Evolutionary conservation across 2,797 vertebrate genomes (phyloP), one percentile per base, ranked within the genome.

Genomic region (Etheostoma nigrum): DNA sequence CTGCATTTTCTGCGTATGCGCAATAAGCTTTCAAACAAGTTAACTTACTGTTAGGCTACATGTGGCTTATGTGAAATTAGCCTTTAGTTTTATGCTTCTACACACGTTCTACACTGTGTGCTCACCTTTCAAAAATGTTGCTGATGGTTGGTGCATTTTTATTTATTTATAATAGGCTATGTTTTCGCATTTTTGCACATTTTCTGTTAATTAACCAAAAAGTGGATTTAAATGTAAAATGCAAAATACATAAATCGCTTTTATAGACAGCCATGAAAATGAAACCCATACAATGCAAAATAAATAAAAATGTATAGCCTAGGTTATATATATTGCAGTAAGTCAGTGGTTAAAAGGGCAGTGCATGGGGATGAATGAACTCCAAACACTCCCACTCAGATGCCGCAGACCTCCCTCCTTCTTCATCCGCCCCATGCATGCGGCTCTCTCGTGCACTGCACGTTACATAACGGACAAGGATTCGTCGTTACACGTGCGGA

Each of bases 401-500:
- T 48, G 68, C 77, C 59, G 71, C 79, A 76, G 44, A 45, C 55
- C 61, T 40, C 54, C 44, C 27, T 13, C 21, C 57, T 47, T 47
- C 48, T 52, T 42, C 1, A 55, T n/a, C 45, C 23, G 3, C 30
- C 51, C 48, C 23, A 0, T 30, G 14, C 13, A 11, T 40, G 11
- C 11, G 14, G 0, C 3, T 60, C 57, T 49, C 73, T 19, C 2
- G 11, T 47, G 42, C 49, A 0, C 12, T 5, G 15, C 73, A 74
- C 72, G 78, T 92, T 93, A 91, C 87, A 74, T 91, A 93, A 93
- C 54, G 67, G 72, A 67, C 51, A 4, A 47, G 45, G 57, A 86
- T 74, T 86, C 78, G 77, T 77, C 77, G 72, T 60, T 77, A 82
- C 93, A 94, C 91, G 91, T 94, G 93, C 86, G 6, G 51, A 3